These are phyloP conservation scores for Drosophila emarginata DNA, from an alignment of 2,888 invertebrate species.

Conservation along the genomic window DNA sequence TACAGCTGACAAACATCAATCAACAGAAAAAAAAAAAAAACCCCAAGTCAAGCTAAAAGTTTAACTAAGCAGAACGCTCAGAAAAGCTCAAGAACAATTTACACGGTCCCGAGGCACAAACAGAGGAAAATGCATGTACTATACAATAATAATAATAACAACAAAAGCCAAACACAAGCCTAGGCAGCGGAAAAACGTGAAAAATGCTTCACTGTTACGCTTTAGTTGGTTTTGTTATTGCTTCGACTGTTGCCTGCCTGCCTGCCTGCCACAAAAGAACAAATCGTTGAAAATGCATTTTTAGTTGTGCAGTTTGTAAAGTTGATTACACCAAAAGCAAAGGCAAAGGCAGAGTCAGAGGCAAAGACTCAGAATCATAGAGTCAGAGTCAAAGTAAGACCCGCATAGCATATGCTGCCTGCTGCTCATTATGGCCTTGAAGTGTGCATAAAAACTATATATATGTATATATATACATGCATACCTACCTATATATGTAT, in stretches of 20 bases:
- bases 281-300: slow-evolving; percentile 57
- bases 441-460: slow-evolving; percentile 24
- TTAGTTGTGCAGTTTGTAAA: slow-evolving; percentile 50
- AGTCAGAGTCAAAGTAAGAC: slow-evolving; percentile 17
- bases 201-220: slow-evolving; percentile 67
- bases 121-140: slow-evolving; percentile 13
- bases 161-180: background rate
- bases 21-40: slow-evolving; percentile 38
- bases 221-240: slow-evolving; percentile 51
- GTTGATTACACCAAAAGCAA: slow-evolving; percentile 62
- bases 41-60: slow-evolving; percentile 41
- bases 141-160: background rate
- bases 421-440: slow-evolving; percentile 73
- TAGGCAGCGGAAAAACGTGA: slow-evolving; percentile 69
- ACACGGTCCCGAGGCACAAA: slow-evolving; percentile 48
- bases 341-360: slow-evolving; percentile 24
- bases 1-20: slow-evolving; percentile 69
- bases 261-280: slow-evolving; percentile 60
- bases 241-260: background rate
- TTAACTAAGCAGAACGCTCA: slow-evolving; percentile 71
- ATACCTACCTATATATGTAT: background rate
- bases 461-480: too few species aligned
- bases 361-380: background rate
- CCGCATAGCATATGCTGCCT: slow-evolving; percentile 60
- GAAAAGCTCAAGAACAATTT: slow-evolving; percentile 65